phyloP scores from a whole-genome alignment of 2,113 vertebrate genomes.

The Hepsetus odoe region DNA sequence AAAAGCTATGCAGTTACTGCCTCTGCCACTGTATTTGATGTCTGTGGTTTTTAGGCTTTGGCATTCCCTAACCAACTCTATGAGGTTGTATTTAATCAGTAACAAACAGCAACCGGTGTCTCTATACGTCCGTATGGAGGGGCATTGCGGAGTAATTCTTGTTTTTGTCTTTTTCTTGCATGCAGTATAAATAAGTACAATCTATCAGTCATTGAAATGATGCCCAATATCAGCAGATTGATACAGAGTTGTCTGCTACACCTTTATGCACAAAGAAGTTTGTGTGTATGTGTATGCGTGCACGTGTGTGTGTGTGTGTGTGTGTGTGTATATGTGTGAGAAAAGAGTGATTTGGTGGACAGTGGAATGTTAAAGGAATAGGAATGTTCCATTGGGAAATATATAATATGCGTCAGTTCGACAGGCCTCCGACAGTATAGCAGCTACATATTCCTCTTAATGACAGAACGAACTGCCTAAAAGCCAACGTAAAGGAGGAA shows the following conservation, averaged over 20 bases:
- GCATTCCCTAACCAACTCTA: slow-evolving; percentile 91
- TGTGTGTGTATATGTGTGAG: too few species aligned
- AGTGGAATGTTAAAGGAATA: slow-evolving; percentile 21
- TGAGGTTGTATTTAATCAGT: slow-evolving; percentile 86
- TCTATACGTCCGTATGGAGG: slow-evolving; percentile 93
- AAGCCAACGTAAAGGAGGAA: neutral
- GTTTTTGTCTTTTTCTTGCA: neutral
- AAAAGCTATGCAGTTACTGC: too few species aligned
- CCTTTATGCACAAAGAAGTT: neutral
- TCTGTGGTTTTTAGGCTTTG: slow-evolving; percentile 79
- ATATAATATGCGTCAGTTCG: neutral
- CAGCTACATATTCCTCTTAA: neutral
- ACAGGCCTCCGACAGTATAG: neutral
- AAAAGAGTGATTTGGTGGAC: neutral
- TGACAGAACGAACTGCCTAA: neutral
- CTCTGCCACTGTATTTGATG: slow-evolving; percentile 6
- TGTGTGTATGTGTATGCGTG: neutral
- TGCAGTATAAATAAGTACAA: too few species aligned
- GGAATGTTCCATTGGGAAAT: slow-evolving; percentile 10
- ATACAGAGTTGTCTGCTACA: neutral
- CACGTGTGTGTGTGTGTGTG: neutral
- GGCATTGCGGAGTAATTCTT: slow-evolving; percentile 90
- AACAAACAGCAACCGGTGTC: slow-evolving; percentile 78
- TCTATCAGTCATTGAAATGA: neutral
- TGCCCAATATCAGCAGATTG: neutral